phyloP scores from a whole-genome alignment of 2,888 invertebrate species.

The Deladenus siricidicola region DNA sequence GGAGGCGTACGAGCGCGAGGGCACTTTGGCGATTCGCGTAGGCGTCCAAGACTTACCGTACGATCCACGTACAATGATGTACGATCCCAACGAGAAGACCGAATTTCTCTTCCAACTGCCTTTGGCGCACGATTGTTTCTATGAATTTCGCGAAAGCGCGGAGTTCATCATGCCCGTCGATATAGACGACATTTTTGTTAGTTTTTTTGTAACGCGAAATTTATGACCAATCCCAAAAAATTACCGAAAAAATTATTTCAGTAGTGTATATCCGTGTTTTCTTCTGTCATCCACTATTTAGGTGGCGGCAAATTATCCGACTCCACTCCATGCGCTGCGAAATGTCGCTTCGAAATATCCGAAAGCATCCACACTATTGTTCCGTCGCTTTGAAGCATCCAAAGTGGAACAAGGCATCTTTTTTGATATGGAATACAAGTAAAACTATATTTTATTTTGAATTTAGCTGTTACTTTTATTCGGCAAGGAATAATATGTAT shows the following conservation, averaged over 20 bases:
- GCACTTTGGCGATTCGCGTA: neutral
- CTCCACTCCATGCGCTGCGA: neutral
- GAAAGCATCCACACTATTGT: too few species aligned
- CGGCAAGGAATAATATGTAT: too few species aligned
- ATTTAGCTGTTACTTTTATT: too few species aligned
- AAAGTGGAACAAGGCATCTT: too few species aligned
- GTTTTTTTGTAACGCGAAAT: neutral
- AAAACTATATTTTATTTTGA: too few species aligned
- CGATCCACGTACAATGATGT: neutral
- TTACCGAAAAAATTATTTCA: too few species aligned
- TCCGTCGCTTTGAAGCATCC: too few species aligned
- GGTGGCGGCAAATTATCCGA: neutral
- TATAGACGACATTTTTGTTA: neutral
- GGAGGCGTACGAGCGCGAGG: neutral
- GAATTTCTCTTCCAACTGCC: neutral
- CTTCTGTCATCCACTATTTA: too few species aligned
- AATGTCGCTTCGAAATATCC: neutral
- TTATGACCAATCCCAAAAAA: too few species aligned
- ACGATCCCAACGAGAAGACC: neutral
- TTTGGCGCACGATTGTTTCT: neutral
- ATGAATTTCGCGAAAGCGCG: neutral
- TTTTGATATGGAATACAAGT: too few species aligned
- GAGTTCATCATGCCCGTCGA: neutral
- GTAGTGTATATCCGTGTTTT: too few species aligned
- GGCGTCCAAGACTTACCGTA: neutral